Conservation (phyloP, 2,797 vertebrate species). For the Salmo trutta region DNA sequence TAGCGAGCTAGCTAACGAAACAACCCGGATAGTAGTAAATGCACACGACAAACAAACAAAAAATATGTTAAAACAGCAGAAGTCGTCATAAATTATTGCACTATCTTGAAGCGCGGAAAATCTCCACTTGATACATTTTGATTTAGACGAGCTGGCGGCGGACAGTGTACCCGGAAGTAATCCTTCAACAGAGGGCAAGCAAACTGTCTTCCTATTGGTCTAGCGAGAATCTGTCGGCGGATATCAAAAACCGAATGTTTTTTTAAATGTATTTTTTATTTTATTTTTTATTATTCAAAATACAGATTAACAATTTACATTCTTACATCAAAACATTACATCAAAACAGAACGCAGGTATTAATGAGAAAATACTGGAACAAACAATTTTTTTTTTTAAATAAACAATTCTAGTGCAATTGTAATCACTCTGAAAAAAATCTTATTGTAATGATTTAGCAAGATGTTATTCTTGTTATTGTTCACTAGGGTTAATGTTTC, state of each 20-base stretch:
- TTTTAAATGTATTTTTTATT: too few relatives aligned
- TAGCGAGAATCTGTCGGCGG: slow-evolving; percentile 30
- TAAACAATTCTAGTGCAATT: too few relatives aligned
- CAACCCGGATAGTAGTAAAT: background rate
- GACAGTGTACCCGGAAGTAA: slow-evolving; percentile 57
- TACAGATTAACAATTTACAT: too few relatives aligned
- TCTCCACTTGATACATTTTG: slow-evolving; percentile 42
- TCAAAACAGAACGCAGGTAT: too few relatives aligned
- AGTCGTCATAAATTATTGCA: background rate
- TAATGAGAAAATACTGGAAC: too few relatives aligned
- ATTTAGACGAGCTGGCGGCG: background rate
- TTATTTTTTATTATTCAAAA: too few relatives aligned
- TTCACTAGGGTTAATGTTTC: too few relatives aligned
- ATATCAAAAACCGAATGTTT: background rate
- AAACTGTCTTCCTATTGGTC: background rate
- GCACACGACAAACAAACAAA: background rate
- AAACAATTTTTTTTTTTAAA: too few relatives aligned
- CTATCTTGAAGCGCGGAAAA: slow-evolving; percentile 6
- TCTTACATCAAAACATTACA: too few relatives aligned
- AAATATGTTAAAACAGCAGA: background rate
- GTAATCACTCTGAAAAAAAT: too few relatives aligned
- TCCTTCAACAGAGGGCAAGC: slow-evolving; percentile 7
- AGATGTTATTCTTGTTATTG: too few relatives aligned
- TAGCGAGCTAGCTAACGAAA: background rate
- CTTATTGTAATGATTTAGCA: too few relatives aligned